Percentiles rank a stretch among this genome's conserved stretches.
Conservation (phyloP, 1,140 invertebrate genomes). For the Trichomalopsis sarcophagae region DNA sequence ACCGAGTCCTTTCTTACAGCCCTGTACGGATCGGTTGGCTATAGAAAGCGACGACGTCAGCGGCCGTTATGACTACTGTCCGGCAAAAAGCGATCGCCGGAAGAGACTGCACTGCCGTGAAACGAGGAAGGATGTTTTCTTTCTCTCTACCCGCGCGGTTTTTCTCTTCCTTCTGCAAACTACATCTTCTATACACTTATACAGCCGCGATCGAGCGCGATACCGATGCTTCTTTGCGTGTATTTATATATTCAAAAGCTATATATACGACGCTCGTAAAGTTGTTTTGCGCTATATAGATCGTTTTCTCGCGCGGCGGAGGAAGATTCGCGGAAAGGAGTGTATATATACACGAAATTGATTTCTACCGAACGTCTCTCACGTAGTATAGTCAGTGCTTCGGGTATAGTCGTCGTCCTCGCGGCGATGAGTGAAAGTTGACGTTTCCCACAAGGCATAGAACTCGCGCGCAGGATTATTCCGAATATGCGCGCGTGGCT, state of each 20-base stretch:
- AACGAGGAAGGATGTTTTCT: slow-evolving; percentile 25
- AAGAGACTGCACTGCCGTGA: slow-evolving; percentile 5
- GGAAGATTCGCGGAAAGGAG: not conserved
- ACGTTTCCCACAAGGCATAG: slow-evolving; percentile 42
- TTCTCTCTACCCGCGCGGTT: not conserved
- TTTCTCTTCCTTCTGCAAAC: not conserved
- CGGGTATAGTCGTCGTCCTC: not conserved
- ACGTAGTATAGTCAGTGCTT: too few relatives aligned
- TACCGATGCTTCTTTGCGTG: not conserved
- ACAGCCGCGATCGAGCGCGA: not conserved
- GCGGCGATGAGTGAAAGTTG: slow-evolving; percentile 48
- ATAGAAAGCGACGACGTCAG: slow-evolving; percentile 38
- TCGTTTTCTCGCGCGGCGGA: not conserved
- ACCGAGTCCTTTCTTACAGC: not conserved
- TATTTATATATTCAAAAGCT: not conserved
- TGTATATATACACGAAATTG: not conserved
- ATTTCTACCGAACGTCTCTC: not conserved
- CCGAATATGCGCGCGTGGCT: slow-evolving; percentile 34
- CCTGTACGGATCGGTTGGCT: not conserved
- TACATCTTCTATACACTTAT: not conserved
- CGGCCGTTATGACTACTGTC: slow-evolving; percentile 20
- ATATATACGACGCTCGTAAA: not conserved
- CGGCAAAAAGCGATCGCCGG: slow-evolving; percentile 23
- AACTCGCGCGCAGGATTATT: not conserved
- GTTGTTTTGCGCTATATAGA: not conserved